These are phyloP conservation scores for Philonicus albiceps DNA, from an alignment of 2,888 invertebrate genomes.

Conservation along the genomic window DNA sequence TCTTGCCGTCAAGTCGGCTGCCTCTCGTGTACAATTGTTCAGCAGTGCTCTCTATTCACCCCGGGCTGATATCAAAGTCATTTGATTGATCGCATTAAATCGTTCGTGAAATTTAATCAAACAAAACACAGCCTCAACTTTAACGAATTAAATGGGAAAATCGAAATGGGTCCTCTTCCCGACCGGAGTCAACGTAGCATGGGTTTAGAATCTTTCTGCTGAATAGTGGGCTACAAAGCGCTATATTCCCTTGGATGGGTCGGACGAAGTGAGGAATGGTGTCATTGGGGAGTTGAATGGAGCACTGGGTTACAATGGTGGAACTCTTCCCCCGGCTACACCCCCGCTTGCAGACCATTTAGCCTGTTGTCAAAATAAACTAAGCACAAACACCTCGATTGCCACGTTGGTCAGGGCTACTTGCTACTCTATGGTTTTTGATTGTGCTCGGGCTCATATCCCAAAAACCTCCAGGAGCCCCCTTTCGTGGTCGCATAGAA, in stretches of 20 bases:
- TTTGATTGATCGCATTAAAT: conserved; percentile 45
- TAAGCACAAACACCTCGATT: conserved; percentile 4
- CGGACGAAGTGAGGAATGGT: background rate
- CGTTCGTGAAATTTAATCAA: conserved; percentile 45
- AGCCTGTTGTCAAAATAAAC: conserved; percentile 43
- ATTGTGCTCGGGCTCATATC: conserved; percentile 23
- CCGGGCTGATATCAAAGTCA: conserved; percentile 28
- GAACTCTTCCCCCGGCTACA: background rate
- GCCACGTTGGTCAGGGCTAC: background rate
- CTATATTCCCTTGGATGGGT: background rate
- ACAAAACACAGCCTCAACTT: conserved; percentile 33
- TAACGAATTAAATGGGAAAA: conserved; percentile 26
- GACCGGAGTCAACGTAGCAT: background rate
- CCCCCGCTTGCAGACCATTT: conserved; percentile 7
- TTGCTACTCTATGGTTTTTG: conserved; percentile 34
- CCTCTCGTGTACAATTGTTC: background rate
- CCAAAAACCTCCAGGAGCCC: background rate
- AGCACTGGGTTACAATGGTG: background rate
- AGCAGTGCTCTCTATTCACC: background rate
- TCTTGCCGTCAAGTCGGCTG: background rate
- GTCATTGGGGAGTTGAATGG: background rate
- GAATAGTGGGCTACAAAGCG: background rate
- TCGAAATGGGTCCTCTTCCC: background rate
- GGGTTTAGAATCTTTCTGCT: background rate
- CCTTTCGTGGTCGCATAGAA: conserved; percentile 3